Evolutionary conservation across 2,113 vertebrate genomes (phyloP), one percentile per base, ranked within the genome.

Genomic region (Lamprologus tigripictilis): DNA sequence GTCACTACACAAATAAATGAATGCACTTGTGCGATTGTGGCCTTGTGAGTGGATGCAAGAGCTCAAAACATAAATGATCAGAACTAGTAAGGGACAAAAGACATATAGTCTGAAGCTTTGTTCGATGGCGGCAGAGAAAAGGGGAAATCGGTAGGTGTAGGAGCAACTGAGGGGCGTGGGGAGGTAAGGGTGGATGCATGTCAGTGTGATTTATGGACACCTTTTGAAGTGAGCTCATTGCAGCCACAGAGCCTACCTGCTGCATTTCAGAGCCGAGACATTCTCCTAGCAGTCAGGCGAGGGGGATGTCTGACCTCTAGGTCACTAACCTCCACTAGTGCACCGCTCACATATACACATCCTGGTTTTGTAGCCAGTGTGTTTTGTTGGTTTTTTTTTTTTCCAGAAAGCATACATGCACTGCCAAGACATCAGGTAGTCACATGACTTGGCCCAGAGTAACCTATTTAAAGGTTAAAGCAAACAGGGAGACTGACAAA

Each of bases 141-240:
- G 26, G 55, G 90, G 45, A 88, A 85, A 87, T 54, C 49, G 86
- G 76, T 84, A 76, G 83, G 55, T 86, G 87, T 68, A 84, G 71
- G 79, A 73, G 54, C 4, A 81, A 88, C 55, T 79, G 58, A 61
- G 80, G 79, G 81, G 45, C 10, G 4, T 53, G 78, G 12, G 73
- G 26, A 68, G 80, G 37, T 23, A 83, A 57, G 51, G 86, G 71
- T 45, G 81, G 80, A 91, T 63, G 31, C 85, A 87, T 88, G 92
- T 94, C 94, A 94, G 91, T 80, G 89, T 96, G 95, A 96, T 96
- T 96, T 96, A 96, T 96, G 92, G 92, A 93, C 92, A 94, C 90
- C 93, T 96, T 78, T 95, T 96, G 93, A 96, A 95, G 95, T 93
- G 92, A 94, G 94, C 91, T 95, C 88, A 91, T 92, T 95, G 87